Evolutionary conservation across 2,113 vertebrate genomes (phyloP).

Genomic region (Pachycephala philippinensis): DNA sequence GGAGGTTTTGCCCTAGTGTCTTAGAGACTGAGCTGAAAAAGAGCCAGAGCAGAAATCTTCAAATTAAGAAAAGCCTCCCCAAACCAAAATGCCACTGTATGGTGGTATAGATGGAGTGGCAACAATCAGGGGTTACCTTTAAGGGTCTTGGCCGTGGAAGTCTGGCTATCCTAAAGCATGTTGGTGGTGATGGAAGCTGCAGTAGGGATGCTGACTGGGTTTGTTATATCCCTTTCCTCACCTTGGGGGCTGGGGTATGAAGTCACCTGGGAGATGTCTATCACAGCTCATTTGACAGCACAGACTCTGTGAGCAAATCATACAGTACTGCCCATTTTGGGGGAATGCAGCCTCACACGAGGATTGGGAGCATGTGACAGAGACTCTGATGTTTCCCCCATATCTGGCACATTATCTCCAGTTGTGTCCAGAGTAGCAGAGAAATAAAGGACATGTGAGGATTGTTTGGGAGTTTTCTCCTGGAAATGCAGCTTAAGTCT

Average conservation of each 20-base stretch:
- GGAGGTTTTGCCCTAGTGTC: not conserved
- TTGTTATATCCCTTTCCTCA: not conserved
- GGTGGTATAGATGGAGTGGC: not conserved
- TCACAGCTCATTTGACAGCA: not conserved
- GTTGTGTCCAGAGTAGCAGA: not conserved
- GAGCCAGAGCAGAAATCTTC: not conserved
- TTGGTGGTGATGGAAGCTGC: not conserved
- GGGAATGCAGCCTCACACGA: not conserved
- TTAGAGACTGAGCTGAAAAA: not conserved
- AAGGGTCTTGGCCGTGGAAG: not conserved
- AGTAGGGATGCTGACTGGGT: not conserved
- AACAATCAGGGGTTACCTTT: not conserved
- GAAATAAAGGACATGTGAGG: not conserved
- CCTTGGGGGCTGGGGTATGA: not conserved
- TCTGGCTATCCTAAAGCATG: accelerated
- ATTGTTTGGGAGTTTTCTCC: not conserved
- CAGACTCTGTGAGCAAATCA: not conserved
- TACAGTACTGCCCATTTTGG: accelerated
- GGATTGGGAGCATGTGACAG: not conserved
- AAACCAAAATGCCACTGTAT: not conserved
- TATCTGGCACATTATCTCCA: not conserved
- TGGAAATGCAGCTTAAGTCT: not conserved
- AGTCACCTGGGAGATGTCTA: not conserved
- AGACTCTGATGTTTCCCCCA: not conserved
- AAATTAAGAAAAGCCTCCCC: not conserved